These are phyloP conservation scores for Catharus fuscescens DNA, from an alignment of 2,113 vertebrate genomes.

Conservation along the genomic window DNA sequence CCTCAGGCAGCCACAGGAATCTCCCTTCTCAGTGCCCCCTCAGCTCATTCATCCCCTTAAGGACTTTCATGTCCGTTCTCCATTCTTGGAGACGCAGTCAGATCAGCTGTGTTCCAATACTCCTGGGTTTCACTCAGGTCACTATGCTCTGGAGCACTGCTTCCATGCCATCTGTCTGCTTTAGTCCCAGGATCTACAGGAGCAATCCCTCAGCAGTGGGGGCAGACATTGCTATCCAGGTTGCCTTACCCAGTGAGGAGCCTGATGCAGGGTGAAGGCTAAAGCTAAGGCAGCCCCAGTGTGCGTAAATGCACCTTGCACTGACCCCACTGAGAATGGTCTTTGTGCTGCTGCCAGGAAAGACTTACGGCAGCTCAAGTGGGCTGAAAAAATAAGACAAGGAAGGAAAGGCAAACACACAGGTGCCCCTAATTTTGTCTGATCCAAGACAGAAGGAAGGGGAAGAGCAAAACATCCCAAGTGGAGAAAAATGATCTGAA, in stretches of 20 bases:
- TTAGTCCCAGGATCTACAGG: background rate
- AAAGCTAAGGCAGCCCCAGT: background rate
- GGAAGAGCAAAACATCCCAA: background rate
- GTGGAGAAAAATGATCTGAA: background rate
- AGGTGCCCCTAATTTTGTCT: background rate
- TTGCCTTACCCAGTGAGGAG: background rate
- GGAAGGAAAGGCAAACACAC: background rate
- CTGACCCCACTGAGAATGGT: too few species aligned
- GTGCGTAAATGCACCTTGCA: background rate
- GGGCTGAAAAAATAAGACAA: background rate
- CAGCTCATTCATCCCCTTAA: background rate
- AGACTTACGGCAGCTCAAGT: fast-evolving
- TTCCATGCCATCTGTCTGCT: background rate
- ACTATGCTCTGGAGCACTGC: background rate
- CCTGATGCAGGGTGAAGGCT: background rate
- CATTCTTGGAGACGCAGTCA: background rate
- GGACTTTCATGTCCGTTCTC: background rate
- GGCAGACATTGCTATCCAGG: background rate
- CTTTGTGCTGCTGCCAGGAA: background rate
- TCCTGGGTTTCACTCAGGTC: background rate
- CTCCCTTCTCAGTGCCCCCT: background rate
- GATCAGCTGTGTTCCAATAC: background rate
- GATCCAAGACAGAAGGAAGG: background rate
- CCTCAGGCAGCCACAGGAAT: background rate
- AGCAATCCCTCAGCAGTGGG: background rate